Percentiles rank a stretch among this genome's conserved stretches.
phyloP scores from a whole-genome alignment of 2,888 invertebrate species.

The Lamproptera curius region DNA sequence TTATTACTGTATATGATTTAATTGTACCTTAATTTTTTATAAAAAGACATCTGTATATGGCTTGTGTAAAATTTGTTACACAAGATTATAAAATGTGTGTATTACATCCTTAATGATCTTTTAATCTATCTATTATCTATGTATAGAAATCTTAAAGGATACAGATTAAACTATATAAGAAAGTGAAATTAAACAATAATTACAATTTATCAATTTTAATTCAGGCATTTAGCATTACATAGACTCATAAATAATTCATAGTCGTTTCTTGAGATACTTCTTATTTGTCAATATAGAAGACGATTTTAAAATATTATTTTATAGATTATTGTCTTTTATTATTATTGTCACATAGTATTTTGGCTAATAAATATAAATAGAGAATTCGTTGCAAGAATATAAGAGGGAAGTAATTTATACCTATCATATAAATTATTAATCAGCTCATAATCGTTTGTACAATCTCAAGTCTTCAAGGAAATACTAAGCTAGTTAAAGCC shows the following conservation, averaged over 20 bases:
- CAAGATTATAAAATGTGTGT: no score
- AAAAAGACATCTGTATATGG: no score
- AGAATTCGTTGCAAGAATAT: constrained; percentile 21
- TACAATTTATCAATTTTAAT: constrained; percentile 19
- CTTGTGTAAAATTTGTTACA: no score
- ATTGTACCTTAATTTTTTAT: no score
- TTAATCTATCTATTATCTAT: no score
- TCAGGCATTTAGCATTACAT: constrained; percentile 19
- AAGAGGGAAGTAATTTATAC: constrained; percentile 11
- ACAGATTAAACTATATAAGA: no score
- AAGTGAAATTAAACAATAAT: not conserved
- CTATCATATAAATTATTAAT: constrained; percentile 7
- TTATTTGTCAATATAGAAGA: not conserved
- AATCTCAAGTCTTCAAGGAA: constrained; percentile 70
- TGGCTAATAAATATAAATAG: constrained; percentile 7
- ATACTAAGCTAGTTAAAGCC: constrained; percentile 75
- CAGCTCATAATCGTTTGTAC: constrained; percentile 49
- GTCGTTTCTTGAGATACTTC: constrained; percentile 5
- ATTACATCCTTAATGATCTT: no score
- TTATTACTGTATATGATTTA: no score
- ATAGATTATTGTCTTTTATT: constrained; percentile 17
- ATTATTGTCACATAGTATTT: constrained; percentile 3
- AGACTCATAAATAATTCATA: constrained; percentile 3
- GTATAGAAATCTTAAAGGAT: no score
- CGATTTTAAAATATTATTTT: constrained; percentile 12